Percentiles rank a stretch among this genome's conserved stretches.
Evolutionary conservation across 2,888 invertebrate genomes (phyloP).

Genomic region (Seladonia tumulorum): DNA sequence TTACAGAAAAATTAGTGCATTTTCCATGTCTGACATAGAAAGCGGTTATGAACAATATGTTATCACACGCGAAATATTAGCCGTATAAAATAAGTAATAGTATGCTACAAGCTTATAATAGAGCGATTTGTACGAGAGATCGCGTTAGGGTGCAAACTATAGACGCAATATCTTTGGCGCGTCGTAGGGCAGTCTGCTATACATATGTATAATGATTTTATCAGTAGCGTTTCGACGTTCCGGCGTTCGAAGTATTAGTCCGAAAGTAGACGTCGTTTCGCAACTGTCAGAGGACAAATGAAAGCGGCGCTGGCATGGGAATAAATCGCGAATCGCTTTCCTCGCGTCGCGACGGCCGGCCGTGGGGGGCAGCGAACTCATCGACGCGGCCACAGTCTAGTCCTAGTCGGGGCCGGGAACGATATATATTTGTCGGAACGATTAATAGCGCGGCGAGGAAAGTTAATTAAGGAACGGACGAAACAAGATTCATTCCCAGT

Average conservation of each 20-base stretch:
- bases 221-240: background rate
- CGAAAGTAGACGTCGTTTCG: background rate
- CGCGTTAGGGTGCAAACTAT: no score
- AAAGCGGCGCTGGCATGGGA: background rate
- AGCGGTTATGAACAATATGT: no score
- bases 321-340: slow-evolving; percentile 11
- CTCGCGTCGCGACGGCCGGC: background rate
- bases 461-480: slow-evolving; percentile 75
- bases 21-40: no score
- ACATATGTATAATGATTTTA: background rate
- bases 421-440: slow-evolving; percentile 22
- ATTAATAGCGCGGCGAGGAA: slow-evolving; percentile 67
- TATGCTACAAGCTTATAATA: no score
- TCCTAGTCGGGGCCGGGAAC: background rate
- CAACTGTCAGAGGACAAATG: background rate
- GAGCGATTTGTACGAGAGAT: no score
- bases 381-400: background rate
- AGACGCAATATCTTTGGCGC: no score
- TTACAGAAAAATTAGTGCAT: no score
- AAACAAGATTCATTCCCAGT: slow-evolving; percentile 72
- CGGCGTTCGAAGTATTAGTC: background rate
- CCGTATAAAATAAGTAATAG: background rate
- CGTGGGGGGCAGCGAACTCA: background rate
- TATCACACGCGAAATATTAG: background rate
- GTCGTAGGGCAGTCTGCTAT: background rate